phyloP scores from a whole-genome alignment of 2,113 vertebrate species.

The Collichthys lucidus region DNA sequence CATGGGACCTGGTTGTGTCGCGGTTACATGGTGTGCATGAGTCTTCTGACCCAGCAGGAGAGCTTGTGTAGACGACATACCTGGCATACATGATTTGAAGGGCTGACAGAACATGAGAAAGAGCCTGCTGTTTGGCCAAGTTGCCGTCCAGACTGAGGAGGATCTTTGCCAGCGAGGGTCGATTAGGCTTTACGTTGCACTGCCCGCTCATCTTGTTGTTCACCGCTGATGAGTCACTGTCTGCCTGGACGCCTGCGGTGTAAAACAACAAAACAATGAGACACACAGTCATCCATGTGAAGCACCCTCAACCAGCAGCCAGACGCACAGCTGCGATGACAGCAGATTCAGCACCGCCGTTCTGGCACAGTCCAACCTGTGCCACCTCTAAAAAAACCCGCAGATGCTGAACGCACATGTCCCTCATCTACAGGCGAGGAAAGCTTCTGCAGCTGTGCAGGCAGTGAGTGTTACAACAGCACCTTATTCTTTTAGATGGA shows the following conservation, averaged over 20 bases:
- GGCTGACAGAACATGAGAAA: conserved; percentile 94
- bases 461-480: not conserved
- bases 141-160: conserved; percentile 95
- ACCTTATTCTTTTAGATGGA: not conserved
- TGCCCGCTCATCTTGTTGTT: conserved; percentile 93
- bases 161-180: conserved; percentile 97
- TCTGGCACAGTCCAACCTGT: not conserved
- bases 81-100: conserved; percentile 98
- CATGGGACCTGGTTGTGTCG: not conserved
- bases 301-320: not conserved
- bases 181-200: conserved; percentile 89
- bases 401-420: not conserved
- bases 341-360: not conserved
- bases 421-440: not conserved
- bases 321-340: not conserved
- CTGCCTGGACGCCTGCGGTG: conserved; percentile 92
- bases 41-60: not conserved
- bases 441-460: not conserved
- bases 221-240: conserved; percentile 90
- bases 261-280: conserved; percentile 38
- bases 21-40: not conserved
- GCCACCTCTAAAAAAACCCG: not conserved
- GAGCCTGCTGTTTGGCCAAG: conserved; percentile 94
- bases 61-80: conserved; percentile 74
- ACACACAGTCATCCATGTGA: not conserved